A percentile compares a stretch with the other conserved stretches of the same genome.
Conservation (phyloP, 2,113 vertebrate species). For the Hylia prasina region DNA sequence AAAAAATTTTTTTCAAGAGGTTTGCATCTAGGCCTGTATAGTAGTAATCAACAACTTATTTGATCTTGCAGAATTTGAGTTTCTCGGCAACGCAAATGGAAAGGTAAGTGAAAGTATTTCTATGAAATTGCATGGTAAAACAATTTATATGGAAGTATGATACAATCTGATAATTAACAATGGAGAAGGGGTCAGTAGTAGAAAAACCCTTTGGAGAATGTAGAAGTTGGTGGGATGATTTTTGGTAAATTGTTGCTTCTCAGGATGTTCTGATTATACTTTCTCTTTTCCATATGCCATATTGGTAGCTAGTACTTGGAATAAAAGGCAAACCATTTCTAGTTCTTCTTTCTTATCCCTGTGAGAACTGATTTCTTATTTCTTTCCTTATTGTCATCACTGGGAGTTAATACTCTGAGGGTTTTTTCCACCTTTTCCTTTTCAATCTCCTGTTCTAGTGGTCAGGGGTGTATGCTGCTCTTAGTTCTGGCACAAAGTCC, state of each 20-base stretch:
- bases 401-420: accelerated
- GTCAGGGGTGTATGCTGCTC: background rate
- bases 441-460: background rate
- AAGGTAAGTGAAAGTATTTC: background rate
- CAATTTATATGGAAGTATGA: background rate
- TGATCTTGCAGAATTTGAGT: background rate
- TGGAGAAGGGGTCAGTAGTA: accelerated
- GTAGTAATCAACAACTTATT: background rate
- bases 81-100: background rate
- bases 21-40: background rate
- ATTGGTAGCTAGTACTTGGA: background rate
- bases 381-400: background rate
- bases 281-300: background rate
- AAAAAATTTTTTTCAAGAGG: background rate
- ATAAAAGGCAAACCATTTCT: background rate
- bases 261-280: background rate
- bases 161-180: background rate
- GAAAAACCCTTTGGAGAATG: background rate
- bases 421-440: background rate
- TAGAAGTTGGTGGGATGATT: background rate
- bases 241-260: background rate
- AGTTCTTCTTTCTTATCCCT: background rate
- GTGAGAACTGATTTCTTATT: background rate
- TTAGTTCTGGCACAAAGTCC: background rate
- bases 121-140: background rate